phyloP scores from a whole-genome alignment of 2,797 vertebrate genomes.

The Myotis myotis region DNA sequence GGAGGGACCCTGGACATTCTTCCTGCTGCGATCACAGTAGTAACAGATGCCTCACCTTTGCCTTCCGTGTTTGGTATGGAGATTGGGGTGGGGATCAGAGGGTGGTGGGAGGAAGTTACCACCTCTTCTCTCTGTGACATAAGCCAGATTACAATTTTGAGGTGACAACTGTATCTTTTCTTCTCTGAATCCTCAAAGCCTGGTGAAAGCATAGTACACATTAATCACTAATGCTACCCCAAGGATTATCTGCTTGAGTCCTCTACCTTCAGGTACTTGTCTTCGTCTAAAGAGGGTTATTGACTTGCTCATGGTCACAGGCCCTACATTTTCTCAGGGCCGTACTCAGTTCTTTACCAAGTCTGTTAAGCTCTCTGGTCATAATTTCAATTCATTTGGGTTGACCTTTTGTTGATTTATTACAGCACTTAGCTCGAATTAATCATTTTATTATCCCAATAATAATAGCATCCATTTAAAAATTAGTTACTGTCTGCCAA shows the following conservation, averaged over 20 bases:
- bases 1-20: not conserved
- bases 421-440: not conserved
- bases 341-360: not conserved
- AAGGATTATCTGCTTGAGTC: not conserved
- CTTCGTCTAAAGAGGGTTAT: not conserved
- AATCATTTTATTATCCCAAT: constrained; percentile 30
- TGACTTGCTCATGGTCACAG: not conserved
- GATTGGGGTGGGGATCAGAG: not conserved
- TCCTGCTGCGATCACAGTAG: not conserved
- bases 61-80: not conserved
- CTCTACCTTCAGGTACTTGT: not conserved
- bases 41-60: not conserved
- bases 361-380: not conserved
- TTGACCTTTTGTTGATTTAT: not conserved
- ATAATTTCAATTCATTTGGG: not conserved
- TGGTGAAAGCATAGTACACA: not conserved
- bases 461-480: not conserved
- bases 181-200: not conserved
- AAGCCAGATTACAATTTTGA: not conserved
- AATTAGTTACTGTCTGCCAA: not conserved
- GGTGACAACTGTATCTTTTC: not conserved
- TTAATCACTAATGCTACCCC: not conserved
- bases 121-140: not conserved
- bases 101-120: not conserved
- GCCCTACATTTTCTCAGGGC: not conserved